Evolutionary conservation across 2,888 invertebrate genomes (phyloP), one percentile per base, ranked within the genome.

Genomic region (Napeogenes sylphis): DNA sequence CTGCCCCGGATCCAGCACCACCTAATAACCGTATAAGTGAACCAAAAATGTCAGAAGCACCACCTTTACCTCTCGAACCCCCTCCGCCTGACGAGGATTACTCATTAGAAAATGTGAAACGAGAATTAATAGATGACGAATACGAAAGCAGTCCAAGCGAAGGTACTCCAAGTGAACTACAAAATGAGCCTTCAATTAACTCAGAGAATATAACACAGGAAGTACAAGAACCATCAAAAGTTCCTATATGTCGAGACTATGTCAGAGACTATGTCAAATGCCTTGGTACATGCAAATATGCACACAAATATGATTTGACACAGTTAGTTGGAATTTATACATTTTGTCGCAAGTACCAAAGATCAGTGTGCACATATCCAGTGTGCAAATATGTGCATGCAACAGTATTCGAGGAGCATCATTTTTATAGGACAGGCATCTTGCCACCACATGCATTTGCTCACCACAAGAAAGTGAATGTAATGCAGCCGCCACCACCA

Each of bases 331-430:
- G 80, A 0, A 75, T 86, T 0, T 84, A 81, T 46, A 84, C 80
- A 4, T 88, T 88, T 62, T 88, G 88, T 58, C 76, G 75, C 38
- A 81, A 87, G 45, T 87, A 75, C 55, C 87, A 86, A 58, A 87
- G 86, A 46, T 62, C 71, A 0, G 71, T 72, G 0, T 87, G 87
- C 58, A 78, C 69, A 0, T 71, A 70, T 42, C 73, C 79, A 0
- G 74, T 77, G n/a, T 87, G 87, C 65, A 83, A 76, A 66, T 87
- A 80, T 67, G 84, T 84, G 0, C 87, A 86, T 65, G 87, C 86
- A 0, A 73, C 80, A 0, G 81, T 87, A 0, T 85, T 84, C 68
- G 85, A 87, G 61, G 84, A 86, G 46, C 82, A 83, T 45, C 66
- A 75, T 21, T 87, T 81, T 60, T 84, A 78, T 46, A 70, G 85